A percentile compares a stretch with the other conserved stretches of the same genome.
These are phyloP conservation scores for Hydractinia echinata DNA, from an alignment of 30 jellyfish, hydroid and myxozoan genomes.

Conservation along the genomic window DNA sequence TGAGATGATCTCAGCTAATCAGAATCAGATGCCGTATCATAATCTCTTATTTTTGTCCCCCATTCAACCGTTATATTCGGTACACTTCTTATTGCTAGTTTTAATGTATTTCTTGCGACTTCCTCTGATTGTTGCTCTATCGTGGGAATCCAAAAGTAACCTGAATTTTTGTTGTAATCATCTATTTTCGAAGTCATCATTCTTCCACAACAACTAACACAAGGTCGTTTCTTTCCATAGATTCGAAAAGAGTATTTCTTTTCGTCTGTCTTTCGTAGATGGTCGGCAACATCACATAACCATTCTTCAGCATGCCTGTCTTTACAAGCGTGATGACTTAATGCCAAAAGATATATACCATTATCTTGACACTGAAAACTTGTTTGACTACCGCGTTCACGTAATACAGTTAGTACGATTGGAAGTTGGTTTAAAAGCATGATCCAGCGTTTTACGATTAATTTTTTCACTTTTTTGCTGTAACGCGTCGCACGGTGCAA, in stretches of 20 bases:
- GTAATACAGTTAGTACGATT: too few species aligned
- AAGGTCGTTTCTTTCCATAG: constrained; percentile 27
- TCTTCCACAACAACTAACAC: not conserved
- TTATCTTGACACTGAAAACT: too few species aligned
- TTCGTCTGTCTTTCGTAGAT: not conserved
- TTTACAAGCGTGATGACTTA: too few species aligned
- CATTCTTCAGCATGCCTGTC: constrained; percentile 37
- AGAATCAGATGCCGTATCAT: constrained; percentile 28
- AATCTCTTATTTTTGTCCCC: not conserved
- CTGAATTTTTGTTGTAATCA: constrained; percentile 9
- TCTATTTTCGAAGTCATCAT: constrained; percentile 7
- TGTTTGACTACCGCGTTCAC: too few species aligned
- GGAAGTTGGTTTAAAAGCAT: too few species aligned
- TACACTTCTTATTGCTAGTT: not conserved
- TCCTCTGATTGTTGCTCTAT: not conserved
- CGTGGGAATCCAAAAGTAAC: not conserved
- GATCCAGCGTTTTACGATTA: too few species aligned
- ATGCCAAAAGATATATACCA: too few species aligned
- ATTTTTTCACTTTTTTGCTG: too few species aligned
- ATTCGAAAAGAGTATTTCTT: not conserved
- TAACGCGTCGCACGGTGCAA: too few species aligned
- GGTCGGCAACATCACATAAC: constrained; percentile 41
- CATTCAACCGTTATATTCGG: not conserved
- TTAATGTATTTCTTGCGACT: not conserved
- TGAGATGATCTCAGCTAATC: not conserved